Evolutionary conservation across 2,797 vertebrate genomes (phyloP).

Genomic region (Hydrophis major): DNA sequence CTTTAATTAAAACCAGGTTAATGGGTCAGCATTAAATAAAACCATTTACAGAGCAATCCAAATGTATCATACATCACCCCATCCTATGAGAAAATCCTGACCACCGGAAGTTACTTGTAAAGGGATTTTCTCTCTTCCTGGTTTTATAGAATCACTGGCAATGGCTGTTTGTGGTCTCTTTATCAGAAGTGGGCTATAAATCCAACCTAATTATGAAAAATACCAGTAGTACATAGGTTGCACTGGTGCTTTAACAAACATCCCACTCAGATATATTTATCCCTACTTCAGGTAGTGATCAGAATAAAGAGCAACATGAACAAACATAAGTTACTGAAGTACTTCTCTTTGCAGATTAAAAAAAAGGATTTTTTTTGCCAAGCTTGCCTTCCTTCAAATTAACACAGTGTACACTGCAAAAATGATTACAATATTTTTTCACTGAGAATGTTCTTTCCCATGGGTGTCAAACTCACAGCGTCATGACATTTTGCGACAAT

Average conservation of each 20-base stretch:
- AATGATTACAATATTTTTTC: not conserved
- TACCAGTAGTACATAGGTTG: constrained; percentile 23
- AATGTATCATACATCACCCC: constrained; percentile 35
- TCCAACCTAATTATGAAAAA: constrained; percentile 57
- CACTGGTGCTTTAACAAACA: constrained; percentile 19
- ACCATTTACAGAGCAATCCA: constrained; percentile 55
- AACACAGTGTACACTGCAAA: not conserved
- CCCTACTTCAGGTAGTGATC: constrained; percentile 16
- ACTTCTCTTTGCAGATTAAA: constrained; percentile 22
- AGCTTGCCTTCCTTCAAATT: not conserved
- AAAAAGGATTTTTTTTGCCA: constrained; percentile 23
- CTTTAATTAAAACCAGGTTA: constrained; percentile 52
- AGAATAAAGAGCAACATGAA: constrained; percentile 40
- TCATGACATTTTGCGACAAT: too few relatives aligned
- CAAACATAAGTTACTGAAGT: constrained; percentile 28
- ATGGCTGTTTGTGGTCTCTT: constrained; percentile 45
- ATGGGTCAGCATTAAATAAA: constrained; percentile 54
- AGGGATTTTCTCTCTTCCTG: constrained; percentile 50
- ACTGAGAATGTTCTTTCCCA: not conserved
- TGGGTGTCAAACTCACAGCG: too few relatives aligned
- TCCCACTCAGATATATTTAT: constrained; percentile 24
- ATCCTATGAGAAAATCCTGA: constrained; percentile 50
- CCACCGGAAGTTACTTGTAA: constrained; percentile 54
- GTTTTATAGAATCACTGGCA: constrained; percentile 51
- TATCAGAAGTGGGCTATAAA: constrained; percentile 55